A percentile compares a stretch with the other conserved stretches of the same genome.
Evolutionary conservation across 2,797 vertebrate species (phyloP).

Genomic region (Adrianichthys oophorus): DNA sequence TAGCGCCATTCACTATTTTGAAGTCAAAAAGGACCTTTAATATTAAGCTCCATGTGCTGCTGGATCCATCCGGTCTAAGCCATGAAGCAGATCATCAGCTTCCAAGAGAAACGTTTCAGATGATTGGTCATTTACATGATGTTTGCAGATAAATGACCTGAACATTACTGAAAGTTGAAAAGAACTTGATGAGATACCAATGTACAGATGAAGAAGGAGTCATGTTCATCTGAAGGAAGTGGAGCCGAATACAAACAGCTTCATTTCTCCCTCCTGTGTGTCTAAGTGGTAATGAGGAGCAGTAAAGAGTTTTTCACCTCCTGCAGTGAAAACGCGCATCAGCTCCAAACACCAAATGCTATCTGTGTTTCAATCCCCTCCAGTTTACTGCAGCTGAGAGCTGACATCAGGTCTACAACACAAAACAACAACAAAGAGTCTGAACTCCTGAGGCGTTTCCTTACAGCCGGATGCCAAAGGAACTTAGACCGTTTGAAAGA

Average conservation of each 20-base stretch:
- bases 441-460: not conserved
- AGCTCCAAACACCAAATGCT: constrained; percentile 14
- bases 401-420: not conserved
- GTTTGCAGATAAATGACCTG: not conserved
- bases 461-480: not conserved
- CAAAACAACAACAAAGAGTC: constrained; percentile 1
- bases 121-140: not conserved
- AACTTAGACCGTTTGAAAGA: too few relatives aligned
- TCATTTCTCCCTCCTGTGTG: constrained; percentile 32
- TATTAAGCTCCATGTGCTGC: too few relatives aligned
- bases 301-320: constrained; percentile 21
- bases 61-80: too few relatives aligned
- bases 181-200: not conserved
- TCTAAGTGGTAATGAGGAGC: constrained; percentile 32
- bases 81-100: too few relatives aligned
- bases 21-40: too few relatives aligned
- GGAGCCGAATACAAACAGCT: constrained; percentile 53
- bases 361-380: constrained; percentile 39
- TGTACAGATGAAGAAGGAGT: constrained; percentile 1
- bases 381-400: constrained; percentile 2
- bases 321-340: constrained; percentile 37
- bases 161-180: not conserved
- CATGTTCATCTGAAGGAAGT: constrained; percentile 29
- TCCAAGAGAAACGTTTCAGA: not conserved
- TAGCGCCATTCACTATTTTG: too few relatives aligned